phyloP scores from a whole-genome alignment of 1,140 invertebrate species.

The Nymphalis io region DNA sequence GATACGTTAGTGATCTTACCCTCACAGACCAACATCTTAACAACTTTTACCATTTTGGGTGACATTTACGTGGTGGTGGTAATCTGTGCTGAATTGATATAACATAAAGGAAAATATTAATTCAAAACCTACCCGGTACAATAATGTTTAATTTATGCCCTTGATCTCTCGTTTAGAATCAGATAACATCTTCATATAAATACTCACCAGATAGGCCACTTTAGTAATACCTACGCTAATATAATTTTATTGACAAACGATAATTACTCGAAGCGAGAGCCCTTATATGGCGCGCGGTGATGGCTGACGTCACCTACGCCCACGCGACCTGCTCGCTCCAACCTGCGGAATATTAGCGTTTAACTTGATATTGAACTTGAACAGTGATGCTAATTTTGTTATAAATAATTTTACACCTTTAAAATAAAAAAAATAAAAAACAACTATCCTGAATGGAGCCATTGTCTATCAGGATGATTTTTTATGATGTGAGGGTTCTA shows the following conservation, averaged over 20 bases:
- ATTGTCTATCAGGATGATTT: too few species aligned
- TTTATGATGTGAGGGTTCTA: too few species aligned
- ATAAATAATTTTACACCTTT: neutral
- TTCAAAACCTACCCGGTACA: too few species aligned
- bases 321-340: constrained; percentile 15
- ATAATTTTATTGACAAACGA: constrained; percentile 26
- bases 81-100: too few species aligned
- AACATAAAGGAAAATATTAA: too few species aligned
- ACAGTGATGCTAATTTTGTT: neutral
- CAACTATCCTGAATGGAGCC: too few species aligned
- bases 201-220: neutral
- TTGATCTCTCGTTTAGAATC: neutral
- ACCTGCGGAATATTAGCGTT: neutral
- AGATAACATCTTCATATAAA: constrained; percentile 7
- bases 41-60: too few species aligned
- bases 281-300: constrained; percentile 26
- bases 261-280: constrained; percentile 26
- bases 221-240: constrained; percentile 16
- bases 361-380: constrained; percentile 21
- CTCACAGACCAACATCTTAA: too few species aligned
- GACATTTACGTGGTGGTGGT: too few species aligned
- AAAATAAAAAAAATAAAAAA: too few species aligned
- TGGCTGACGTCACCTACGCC: constrained; percentile 33
- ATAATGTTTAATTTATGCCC: neutral
- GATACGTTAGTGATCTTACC: too few species aligned